These are phyloP conservation scores for Rhyacichthys aspro DNA, from an alignment of 2,797 vertebrate species.

Conservation along the genomic window DNA sequence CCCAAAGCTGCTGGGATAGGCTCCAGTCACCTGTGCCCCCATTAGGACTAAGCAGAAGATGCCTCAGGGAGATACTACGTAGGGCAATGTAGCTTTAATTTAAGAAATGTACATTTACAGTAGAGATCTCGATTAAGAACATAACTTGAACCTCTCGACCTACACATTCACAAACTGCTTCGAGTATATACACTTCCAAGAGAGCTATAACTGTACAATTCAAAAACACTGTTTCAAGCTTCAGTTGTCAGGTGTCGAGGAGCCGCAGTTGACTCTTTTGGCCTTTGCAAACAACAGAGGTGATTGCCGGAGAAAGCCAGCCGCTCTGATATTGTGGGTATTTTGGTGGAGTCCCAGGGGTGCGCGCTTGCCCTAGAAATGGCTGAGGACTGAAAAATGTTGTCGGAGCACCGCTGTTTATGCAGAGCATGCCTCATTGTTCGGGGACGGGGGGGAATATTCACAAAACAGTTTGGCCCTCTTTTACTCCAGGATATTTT, in stretches of 20 bases:
- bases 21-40: too few relatives aligned
- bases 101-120: too few relatives aligned
- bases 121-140: too few relatives aligned
- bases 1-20: too few relatives aligned
- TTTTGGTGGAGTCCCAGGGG: conserved; percentile 80
- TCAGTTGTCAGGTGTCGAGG: conserved; percentile 66
- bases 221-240: conserved; percentile 30
- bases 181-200: too few relatives aligned
- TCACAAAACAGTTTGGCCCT: conserved; percentile 62
- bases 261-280: conserved; percentile 69
- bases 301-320: conserved; percentile 57
- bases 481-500: conserved; percentile 62
- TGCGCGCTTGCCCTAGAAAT: conserved; percentile 78
- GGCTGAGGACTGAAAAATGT: conserved; percentile 81
- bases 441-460: conserved; percentile 55
- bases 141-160: too few relatives aligned
- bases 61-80: too few relatives aligned
- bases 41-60: too few relatives aligned
- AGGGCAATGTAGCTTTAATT: too few relatives aligned
- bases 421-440: conserved; percentile 76
- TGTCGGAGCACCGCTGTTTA: conserved; percentile 75
- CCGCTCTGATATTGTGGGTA: conserved; percentile 75
- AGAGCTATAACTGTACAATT: neutral
- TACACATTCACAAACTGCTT: too few relatives aligned
- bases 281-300: conserved; percentile 75